A percentile compares a stretch with the other conserved stretches of the same genome.
Conservation (phyloP, 2,113 vertebrate genomes). For the Pungitius pungitius region DNA sequence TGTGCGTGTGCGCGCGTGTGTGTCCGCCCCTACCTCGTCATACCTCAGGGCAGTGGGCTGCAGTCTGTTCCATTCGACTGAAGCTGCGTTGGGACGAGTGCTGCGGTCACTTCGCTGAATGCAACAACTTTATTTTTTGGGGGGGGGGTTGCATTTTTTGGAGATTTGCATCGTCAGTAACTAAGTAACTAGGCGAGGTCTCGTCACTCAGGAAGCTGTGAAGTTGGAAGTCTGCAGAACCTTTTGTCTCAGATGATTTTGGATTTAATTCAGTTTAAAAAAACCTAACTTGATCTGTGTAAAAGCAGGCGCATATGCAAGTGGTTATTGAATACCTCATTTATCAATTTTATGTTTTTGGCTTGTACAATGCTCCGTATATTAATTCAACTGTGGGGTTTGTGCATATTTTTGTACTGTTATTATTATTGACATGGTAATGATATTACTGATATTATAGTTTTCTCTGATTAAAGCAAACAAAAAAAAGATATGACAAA, state of each 20-base stretch:
- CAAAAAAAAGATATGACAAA: conserved; percentile 71
- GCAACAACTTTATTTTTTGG: conserved; percentile 44
- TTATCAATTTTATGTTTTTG: conserved; percentile 80
- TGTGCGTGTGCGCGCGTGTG: conserved; percentile 28
- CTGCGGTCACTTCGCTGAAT: conserved; percentile 48
- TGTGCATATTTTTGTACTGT: conserved; percentile 85
- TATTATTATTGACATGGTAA: conserved; percentile 80
- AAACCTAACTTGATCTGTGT: conserved; percentile 78
- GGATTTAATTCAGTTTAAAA: conserved; percentile 75
- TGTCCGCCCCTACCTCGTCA: conserved; percentile 56
- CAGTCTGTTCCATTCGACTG: conserved; percentile 49
- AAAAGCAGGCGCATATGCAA: conserved; percentile 81
- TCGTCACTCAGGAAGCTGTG: conserved; percentile 78
- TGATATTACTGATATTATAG: conserved; percentile 82
- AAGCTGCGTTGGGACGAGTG: conserved; percentile 53
- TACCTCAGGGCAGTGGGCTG: conserved; percentile 72
- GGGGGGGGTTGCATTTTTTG: conserved; percentile 50
- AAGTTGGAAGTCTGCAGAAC: conserved; percentile 73
- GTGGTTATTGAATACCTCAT: conserved; percentile 84
- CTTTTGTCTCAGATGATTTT: conserved; percentile 72
- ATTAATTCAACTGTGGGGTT: conserved; percentile 81
- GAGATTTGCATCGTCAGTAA: conserved; percentile 56
- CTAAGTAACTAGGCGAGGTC: conserved; percentile 70
- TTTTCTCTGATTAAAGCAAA: conserved; percentile 79
- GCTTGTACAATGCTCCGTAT: conserved; percentile 82